Percentiles rank a stretch among this genome's conserved stretches.
Conservation (phyloP, 2,888 invertebrate species). For the Sinopyrophorus schimmeli region DNA sequence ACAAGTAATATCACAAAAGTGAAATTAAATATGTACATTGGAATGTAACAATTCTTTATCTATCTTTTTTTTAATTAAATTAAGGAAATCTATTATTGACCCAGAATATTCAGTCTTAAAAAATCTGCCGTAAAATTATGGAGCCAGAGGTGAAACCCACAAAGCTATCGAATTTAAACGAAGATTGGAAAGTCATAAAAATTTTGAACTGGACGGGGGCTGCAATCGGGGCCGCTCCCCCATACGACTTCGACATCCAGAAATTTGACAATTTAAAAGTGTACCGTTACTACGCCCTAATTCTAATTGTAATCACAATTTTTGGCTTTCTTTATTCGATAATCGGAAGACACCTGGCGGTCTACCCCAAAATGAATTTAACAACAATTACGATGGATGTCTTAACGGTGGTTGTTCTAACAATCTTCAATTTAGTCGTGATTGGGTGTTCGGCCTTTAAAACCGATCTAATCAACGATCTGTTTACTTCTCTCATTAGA, state of each 20-base stretch:
- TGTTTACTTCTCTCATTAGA: slow-evolving; percentile 14
- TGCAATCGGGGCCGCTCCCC: slow-evolving; percentile 10
- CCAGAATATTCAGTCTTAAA: no score
- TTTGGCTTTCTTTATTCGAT: slow-evolving; percentile 17
- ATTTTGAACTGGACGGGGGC: slow-evolving; percentile 21
- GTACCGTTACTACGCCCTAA: slow-evolving; percentile 10
- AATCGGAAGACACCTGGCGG: slow-evolving; percentile 9
- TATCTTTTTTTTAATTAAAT: no score
- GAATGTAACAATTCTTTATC: no score
- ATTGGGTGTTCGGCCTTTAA: slow-evolving; percentile 5
- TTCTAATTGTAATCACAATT: not conserved
- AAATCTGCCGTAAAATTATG: not conserved
- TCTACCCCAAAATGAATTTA: slow-evolving; percentile 18
- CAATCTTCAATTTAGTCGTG: slow-evolving; percentile 14
- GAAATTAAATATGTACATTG: no score
- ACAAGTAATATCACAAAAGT: no score
- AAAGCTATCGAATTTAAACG: slow-evolving; percentile 5
- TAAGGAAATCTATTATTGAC: no score
- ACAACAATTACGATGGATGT: slow-evolving; percentile 15
- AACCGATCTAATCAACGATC: not conserved
- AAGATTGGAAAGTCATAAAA: slow-evolving; percentile 23
- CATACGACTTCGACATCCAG: slow-evolving; percentile 18
- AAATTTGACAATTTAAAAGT: slow-evolving; percentile 9
- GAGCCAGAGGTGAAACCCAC: not conserved
- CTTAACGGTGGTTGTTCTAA: slow-evolving; percentile 1